phyloP scores from a whole-genome alignment of 2,888 invertebrate genomes.

The Herminia tarsipennalis region DNA sequence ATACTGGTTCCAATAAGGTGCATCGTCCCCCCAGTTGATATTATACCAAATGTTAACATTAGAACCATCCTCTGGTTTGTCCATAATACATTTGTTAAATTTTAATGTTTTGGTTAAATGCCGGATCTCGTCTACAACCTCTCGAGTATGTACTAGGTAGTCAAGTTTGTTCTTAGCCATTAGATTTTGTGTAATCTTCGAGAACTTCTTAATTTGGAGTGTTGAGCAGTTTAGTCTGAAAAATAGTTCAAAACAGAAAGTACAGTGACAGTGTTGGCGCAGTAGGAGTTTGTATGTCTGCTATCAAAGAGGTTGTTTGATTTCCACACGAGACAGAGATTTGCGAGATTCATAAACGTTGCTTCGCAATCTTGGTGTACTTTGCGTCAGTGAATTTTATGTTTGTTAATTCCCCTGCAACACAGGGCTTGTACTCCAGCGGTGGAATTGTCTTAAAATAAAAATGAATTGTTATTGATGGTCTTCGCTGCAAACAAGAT shows the following conservation, averaged over 20 bases:
- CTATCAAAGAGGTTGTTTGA: too few relatives aligned
- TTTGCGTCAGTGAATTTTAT: too few relatives aligned
- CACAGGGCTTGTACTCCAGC: too few relatives aligned
- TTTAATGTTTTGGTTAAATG: slow-evolving; percentile 69
- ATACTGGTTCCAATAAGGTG: slow-evolving; percentile 81
- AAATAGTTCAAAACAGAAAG: slow-evolving; percentile 14
- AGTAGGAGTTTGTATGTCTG: too few relatives aligned
- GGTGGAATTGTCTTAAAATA: too few relatives aligned
- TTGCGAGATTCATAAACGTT: too few relatives aligned
- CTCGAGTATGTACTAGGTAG: slow-evolving; percentile 60
- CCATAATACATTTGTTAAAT: slow-evolving; percentile 51
- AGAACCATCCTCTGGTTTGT: slow-evolving; percentile 27
- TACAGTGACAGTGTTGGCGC: background rate
- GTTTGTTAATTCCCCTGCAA: too few relatives aligned
- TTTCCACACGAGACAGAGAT: too few relatives aligned
- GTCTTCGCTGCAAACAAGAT: too few relatives aligned
- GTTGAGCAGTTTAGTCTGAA: slow-evolving; percentile 75
- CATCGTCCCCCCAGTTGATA: slow-evolving; percentile 78
- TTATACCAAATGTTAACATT: slow-evolving; percentile 69
- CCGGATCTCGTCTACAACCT: slow-evolving; percentile 70
- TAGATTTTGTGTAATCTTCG: slow-evolving; percentile 69
- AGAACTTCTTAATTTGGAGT: slow-evolving; percentile 71
- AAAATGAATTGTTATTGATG: too few relatives aligned
- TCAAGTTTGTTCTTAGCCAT: slow-evolving; percentile 69
- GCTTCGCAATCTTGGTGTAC: too few relatives aligned